Evolutionary conservation across 1,140 invertebrate genomes (phyloP).

Genomic region (Lutraria rhynchaena): DNA sequence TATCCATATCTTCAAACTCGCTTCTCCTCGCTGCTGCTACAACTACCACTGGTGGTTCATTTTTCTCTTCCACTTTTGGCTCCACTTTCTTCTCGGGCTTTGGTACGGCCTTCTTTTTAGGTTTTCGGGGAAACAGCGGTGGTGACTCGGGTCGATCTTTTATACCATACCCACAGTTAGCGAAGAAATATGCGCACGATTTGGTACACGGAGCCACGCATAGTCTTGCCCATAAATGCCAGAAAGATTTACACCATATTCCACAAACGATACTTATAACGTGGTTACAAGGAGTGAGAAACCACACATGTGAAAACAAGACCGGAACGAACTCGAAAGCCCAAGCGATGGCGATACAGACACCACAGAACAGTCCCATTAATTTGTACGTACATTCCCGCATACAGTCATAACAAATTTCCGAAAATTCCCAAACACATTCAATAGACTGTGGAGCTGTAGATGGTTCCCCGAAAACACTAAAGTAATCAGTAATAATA

Average conservation of each 20-base stretch:
- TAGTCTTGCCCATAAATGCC: conserved; percentile 10
- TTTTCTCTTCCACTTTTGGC: conserved; percentile 10
- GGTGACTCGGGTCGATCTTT: conserved; percentile 15
- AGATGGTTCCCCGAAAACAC: conserved; percentile 26
- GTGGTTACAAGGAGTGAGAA: conserved; percentile 17
- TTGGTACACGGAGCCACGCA: conserved; percentile 27
- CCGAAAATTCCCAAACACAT: conserved; percentile 56
- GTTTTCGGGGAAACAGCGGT: neutral
- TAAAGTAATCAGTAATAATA: conserved; percentile 22
- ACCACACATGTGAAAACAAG: conserved; percentile 34
- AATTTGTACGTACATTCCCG: conserved; percentile 11
- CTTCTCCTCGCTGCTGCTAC: neutral
- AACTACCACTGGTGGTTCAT: neutral
- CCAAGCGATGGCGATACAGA: conserved; percentile 44
- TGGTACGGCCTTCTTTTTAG: neutral
- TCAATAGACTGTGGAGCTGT: conserved; percentile 31
- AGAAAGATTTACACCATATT: conserved; percentile 5
- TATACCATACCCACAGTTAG: conserved; percentile 9
- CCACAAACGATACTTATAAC: neutral
- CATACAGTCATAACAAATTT: conserved; percentile 39
- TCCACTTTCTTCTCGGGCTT: conserved; percentile 22
- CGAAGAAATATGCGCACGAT: conserved; percentile 29
- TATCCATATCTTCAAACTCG: conserved; percentile 42
- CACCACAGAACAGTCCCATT: conserved; percentile 26
- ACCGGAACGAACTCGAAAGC: conserved; percentile 24